A percentile compares a stretch with the other conserved stretches of the same genome.
Evolutionary conservation across 1,140 invertebrate species (phyloP).

Genomic region (Frieseomelitta varia): DNA sequence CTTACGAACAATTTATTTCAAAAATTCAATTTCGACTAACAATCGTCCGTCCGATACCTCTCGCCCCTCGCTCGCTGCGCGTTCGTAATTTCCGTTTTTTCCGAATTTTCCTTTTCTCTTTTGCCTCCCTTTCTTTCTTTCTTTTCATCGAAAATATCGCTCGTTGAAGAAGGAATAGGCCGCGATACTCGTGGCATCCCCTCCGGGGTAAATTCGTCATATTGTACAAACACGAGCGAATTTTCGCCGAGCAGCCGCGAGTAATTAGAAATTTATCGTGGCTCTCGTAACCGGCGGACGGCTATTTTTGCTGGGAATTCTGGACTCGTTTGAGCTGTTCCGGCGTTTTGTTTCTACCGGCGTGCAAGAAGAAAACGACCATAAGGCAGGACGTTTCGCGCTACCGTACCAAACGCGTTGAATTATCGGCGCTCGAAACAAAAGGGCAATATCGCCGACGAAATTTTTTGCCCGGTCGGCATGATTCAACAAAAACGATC

Average conservation of each 20-base stretch:
- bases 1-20: constrained; percentile 21
- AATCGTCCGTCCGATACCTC: neutral
- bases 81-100: neutral
- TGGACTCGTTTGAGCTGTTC: neutral
- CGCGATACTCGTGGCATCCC: neutral
- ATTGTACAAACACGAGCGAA: neutral
- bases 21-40: constrained; percentile 35
- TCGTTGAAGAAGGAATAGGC: neutral
- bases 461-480: constrained; percentile 3
- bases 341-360: neutral
- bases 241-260: neutral
- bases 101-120: too few species aligned
- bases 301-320: neutral
- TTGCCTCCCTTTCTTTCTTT: too few species aligned
- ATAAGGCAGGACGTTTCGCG: neutral
- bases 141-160: too few species aligned
- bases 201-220: too few species aligned
- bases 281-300: neutral
- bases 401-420: neutral
- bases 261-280: neutral
- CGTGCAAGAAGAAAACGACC: neutral
- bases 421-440: constrained; percentile 21
- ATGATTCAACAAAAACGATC: neutral
- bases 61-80: neutral
- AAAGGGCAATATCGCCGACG: constrained; percentile 3